These are phyloP conservation scores for Zophobas atratus DNA, from an alignment of 1,140 invertebrate species.

Conservation along the genomic window DNA sequence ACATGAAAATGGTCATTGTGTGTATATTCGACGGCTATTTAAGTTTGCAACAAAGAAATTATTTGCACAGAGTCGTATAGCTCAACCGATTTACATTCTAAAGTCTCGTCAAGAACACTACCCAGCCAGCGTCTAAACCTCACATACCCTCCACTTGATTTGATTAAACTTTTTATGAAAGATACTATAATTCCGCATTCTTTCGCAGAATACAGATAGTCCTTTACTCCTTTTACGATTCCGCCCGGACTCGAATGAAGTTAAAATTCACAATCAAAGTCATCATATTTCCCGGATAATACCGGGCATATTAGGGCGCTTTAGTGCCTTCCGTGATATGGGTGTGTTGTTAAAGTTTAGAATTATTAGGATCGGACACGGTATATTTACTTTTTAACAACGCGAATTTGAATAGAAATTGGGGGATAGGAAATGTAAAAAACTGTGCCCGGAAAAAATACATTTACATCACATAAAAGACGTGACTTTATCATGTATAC, in stretches of 20 bases:
- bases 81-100: too few relatives aligned
- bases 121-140: constrained; percentile 19
- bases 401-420: constrained; percentile 29
- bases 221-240: constrained; percentile 8
- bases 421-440: constrained; percentile 4
- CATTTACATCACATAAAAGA: constrained; percentile 37
- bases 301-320: neutral
- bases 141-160: constrained; percentile 31
- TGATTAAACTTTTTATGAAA: constrained; percentile 40
- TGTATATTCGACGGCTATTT: too few relatives aligned
- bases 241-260: constrained; percentile 12
- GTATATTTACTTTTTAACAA: constrained; percentile 23
- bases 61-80: too few relatives aligned
- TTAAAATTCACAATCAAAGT: constrained; percentile 15
- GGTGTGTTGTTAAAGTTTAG: constrained; percentile 15
- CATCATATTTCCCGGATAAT: neutral
- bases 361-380: constrained; percentile 22
- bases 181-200: constrained; percentile 30
- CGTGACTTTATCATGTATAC: constrained; percentile 18
- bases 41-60: too few relatives aligned
- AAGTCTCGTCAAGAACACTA: too few relatives aligned
- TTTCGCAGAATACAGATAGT: constrained; percentile 23
- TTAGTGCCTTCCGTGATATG: neutral
- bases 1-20: too few relatives aligned
- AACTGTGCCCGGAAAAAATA: constrained; percentile 34